These are phyloP conservation scores for Grammomys surdaster DNA, from an alignment of 2,113 vertebrate genomes.

Conservation along the genomic window DNA sequence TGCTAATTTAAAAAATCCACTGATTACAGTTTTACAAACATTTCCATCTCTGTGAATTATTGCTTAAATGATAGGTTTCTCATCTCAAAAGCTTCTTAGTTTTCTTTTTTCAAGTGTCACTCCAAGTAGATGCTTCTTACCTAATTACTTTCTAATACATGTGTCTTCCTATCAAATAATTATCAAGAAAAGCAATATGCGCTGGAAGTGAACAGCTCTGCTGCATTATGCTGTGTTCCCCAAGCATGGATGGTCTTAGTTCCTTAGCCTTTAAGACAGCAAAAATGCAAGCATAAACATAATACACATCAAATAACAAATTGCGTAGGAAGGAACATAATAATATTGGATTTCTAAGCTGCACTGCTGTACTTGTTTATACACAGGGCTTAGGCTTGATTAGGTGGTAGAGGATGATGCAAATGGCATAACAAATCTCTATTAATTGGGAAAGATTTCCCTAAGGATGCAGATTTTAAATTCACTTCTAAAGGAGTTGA, in stretches of 20 bases:
- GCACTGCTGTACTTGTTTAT: constrained; percentile 62
- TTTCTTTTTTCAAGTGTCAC: constrained; percentile 13
- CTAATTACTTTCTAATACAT: constrained; percentile 60
- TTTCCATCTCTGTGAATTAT: not conserved
- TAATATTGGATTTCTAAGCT: constrained; percentile 76
- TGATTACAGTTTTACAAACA: not conserved
- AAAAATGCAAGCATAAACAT: constrained; percentile 64
- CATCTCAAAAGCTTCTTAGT: not conserved
- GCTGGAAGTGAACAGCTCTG: not conserved
- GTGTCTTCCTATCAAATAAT: constrained; percentile 27
- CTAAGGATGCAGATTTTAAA: constrained; percentile 75
- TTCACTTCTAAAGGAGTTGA: constrained; percentile 59
- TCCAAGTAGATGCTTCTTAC: not conserved
- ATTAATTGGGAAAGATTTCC: constrained; percentile 81
- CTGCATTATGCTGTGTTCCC: constrained; percentile 39
- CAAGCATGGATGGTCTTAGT: constrained; percentile 52
- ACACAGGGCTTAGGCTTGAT: constrained; percentile 76
- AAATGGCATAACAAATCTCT: constrained; percentile 81
- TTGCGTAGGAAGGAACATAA: constrained; percentile 62
- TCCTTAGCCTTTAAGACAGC: constrained; percentile 65
- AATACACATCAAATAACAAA: constrained; percentile 71
- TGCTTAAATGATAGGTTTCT: constrained; percentile 31
- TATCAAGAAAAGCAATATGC: constrained; percentile 15
- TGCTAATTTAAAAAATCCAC: not conserved
- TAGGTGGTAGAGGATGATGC: constrained; percentile 70